Evolutionary conservation across 2,113 vertebrate genomes (phyloP).

Genomic region (Halcyon senegalensis): DNA sequence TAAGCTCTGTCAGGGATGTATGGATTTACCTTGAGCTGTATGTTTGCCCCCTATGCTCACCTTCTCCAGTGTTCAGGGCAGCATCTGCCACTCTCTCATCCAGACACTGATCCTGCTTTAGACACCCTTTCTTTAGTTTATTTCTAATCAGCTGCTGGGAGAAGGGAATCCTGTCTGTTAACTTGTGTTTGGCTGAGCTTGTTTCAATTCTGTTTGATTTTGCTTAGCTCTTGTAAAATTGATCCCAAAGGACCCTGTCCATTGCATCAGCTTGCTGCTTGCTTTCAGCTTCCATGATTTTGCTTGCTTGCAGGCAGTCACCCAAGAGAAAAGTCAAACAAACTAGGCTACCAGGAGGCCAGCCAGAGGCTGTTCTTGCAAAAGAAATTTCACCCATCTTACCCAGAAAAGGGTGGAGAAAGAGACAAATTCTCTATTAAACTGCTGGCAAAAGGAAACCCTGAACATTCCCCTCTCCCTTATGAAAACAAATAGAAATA

Average conservation of each 20-base stretch:
- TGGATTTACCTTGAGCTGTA: neutral
- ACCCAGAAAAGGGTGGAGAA: slow-evolving; percentile 68
- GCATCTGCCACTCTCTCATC: neutral
- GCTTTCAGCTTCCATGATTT: slow-evolving; percentile 19
- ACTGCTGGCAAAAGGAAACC: slow-evolving; percentile 12
- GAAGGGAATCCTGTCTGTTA: neutral
- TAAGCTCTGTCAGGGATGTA: neutral
- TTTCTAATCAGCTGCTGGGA: neutral
- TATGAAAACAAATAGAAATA: slow-evolving; percentile 32
- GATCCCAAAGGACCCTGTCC: neutral
- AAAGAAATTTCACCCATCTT: slow-evolving; percentile 60
- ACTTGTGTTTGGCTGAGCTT: neutral
- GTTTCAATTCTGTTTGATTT: slow-evolving; percentile 37
- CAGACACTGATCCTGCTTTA: neutral
- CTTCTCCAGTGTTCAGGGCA: neutral
- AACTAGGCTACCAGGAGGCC: slow-evolving; percentile 61
- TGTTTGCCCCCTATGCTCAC: neutral
- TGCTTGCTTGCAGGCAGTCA: slow-evolving; percentile 42
- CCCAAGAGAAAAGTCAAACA: slow-evolving; percentile 61
- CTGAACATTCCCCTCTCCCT: slow-evolving; percentile 9
- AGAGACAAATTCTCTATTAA: slow-evolving; percentile 37
- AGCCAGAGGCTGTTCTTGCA: slow-evolving; percentile 65
- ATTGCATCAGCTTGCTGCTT: slow-evolving; percentile 54
- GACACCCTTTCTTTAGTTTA: neutral
- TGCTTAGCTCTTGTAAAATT: slow-evolving; percentile 25